Base-by-base conservation (phyloP, 2,113 vertebrate genomes). In the Myrmecophaga tridactyla region DNA sequence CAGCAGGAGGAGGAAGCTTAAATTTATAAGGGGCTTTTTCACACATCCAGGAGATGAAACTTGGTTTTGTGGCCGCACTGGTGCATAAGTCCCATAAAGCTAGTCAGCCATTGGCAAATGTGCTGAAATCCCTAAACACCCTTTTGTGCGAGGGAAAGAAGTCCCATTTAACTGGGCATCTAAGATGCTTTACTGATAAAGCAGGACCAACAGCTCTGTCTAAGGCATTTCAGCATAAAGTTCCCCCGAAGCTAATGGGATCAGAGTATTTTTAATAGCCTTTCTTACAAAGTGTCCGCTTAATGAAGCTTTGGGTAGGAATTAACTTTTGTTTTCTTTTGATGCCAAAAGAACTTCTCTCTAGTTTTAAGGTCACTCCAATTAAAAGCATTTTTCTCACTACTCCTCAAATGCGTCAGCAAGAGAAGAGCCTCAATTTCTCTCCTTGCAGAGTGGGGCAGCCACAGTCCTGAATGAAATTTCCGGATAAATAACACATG, bases 31-130 rank as follows among this genome's bases (percentile, higher is more conserved):
- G 86, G 89, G 34, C 53, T 31, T n/a, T 91, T 95, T 43, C n/a
- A 69, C 90, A 89, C 75, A 80, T 80, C 70, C 82, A 56, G 56
- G 65, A 70, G 75, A 81, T 78, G 89, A 94, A 96, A 94, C 91
- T 95, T 94, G 90, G 72, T 92, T 96, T 83, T 93, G 65, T 70
- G 76, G 53, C 41, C 84, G 63, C 94, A 90, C 34, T 60, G 86
- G 76, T 92, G 75, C 93, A 90, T 86, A 96, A 94, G 93, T 87
- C 95, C 96, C 96, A 98, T 97, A 97, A 98, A 97, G 89, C 94
- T 82, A 96, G 89, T 89, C 96, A 97, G 95, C 97, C 95, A 73
- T 95, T 96, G 94, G 94, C 80, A 96, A 96, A 96, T 97, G 94
- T 69, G 63, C 93, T 87, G 31, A 89, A 91, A 94, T 94, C 92